Base-by-base conservation (phyloP, 64 coral and sea anemone genomes). In the Exaiptasia diaphana region DNA sequence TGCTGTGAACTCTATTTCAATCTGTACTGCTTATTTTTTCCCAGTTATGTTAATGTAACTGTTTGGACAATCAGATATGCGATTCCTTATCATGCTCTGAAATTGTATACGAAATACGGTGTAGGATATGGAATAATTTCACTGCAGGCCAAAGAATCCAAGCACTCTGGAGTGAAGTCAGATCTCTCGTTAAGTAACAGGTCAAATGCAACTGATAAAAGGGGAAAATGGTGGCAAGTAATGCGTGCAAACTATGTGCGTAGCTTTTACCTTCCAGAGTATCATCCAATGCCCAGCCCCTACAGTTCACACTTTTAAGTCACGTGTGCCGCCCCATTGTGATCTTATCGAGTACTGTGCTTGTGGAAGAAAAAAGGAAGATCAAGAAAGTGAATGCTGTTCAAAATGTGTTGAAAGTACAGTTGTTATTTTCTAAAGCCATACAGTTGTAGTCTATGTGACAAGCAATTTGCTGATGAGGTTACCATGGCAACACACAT, bases 191-290 rank as follows among this genome's bases (percentile, higher is more conserved):
- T 86, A n/a, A 54, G 53, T 45, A 68, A 86, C 57, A 86, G 57
- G 29, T 86, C 83, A 2, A 46, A 76, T 41, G 76, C 35, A 65
- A 10, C 39, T 73, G 38, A 76, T 50, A 33, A 54, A 49, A 64
- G 14, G 7, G 83, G 72, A n/a, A 86, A 86, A 62, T 88, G 65
- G 75, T 73, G 86, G 86, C 65, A 90, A 33, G 56, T 90, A 15
- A 76, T 90, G 77, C 22, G 68, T 21, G 87, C 68, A 29, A 90
- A 90, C 50, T 90, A 75, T 63, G 71, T 90, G 11, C 41, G 58
- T 15, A 64, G 40, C 42, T 90, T 83, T 24, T 76, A 70, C 26
- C 61, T 90, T 24, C 79, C 88, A 30, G 58, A 90, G 57, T 71
- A 90, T 32, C 71, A 90, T 18, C 78, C 88, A 41, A 76, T 43